Evolutionary conservation across 92 coral and sea anemone species (phyloP).

Genomic region (Ricordea florida): DNA sequence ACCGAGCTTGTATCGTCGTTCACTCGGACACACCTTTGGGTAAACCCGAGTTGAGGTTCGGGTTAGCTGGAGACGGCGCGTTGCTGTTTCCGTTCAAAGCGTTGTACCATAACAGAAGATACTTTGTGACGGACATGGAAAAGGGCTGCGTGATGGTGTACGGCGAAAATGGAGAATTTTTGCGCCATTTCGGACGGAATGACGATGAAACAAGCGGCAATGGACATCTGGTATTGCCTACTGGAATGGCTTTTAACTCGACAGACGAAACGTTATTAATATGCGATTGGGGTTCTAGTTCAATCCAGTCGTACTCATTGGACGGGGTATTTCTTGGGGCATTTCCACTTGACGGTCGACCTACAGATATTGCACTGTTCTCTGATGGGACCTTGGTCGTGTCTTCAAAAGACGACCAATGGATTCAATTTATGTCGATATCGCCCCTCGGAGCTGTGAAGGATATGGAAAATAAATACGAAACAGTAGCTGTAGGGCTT

Average conservation of each 20-base stretch:
- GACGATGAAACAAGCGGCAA: constrained; percentile 32
- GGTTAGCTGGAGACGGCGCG: constrained; percentile 62
- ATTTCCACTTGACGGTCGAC: constrained; percentile 81
- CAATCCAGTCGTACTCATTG: constrained; percentile 72
- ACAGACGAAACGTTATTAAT: constrained; percentile 47
- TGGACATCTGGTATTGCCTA: constrained; percentile 75
- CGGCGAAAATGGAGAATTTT: constrained; percentile 56
- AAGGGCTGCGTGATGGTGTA: constrained; percentile 86
- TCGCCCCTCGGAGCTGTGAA: constrained; percentile 11
- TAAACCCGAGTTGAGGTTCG: constrained; percentile 83
- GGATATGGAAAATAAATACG: background rate
- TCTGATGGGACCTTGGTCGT: constrained; percentile 70
- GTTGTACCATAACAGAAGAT: constrained; percentile 64
- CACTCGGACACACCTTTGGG: constrained; percentile 81
- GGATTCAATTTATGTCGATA: constrained; percentile 69
- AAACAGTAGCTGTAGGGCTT: too few species aligned
- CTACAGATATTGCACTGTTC: constrained; percentile 77
- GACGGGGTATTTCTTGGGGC: constrained; percentile 66
- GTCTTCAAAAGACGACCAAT: constrained; percentile 84
- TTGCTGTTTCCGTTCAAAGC: constrained; percentile 86
- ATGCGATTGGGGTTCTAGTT: constrained; percentile 91
- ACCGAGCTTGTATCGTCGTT: constrained; percentile 80
- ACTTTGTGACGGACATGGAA: constrained; percentile 89
- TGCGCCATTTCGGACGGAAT: constrained; percentile 75
- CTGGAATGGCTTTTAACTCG: constrained; percentile 68